Percentiles rank a stretch among this genome's conserved stretches.
Conservation (phyloP, 2,888 invertebrate genomes). For the Amiota communis region DNA sequence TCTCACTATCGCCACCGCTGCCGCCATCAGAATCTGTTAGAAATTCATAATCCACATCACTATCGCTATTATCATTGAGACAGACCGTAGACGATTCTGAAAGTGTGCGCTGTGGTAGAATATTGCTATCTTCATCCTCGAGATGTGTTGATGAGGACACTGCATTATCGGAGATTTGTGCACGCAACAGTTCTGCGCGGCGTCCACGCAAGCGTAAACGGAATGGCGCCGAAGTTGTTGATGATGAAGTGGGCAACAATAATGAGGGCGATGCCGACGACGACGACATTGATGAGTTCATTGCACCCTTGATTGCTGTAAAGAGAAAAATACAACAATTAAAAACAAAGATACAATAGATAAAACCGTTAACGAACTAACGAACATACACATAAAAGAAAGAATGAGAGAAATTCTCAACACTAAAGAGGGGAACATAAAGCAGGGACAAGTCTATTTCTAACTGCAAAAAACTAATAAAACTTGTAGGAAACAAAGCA, state of each 20-base stretch:
- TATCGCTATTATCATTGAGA: slow-evolving; percentile 33
- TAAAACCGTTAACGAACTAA: no score
- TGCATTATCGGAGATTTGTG: slow-evolving; percentile 37
- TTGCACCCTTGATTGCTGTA: slow-evolving; percentile 57
- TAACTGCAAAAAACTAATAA: no score
- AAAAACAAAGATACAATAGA: background rate
- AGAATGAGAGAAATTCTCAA: no score
- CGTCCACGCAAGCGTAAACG: slow-evolving; percentile 33
- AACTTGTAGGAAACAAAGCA: no score
- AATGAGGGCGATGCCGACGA: no score
- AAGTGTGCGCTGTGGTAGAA: slow-evolving; percentile 29
- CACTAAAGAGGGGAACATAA: no score
- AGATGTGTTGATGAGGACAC: slow-evolving; percentile 32
- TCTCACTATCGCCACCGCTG: slow-evolving; percentile 12
- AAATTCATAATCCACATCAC: slow-evolving; percentile 6
- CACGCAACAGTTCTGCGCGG: slow-evolving; percentile 18
- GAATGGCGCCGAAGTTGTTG: slow-evolving; percentile 3
- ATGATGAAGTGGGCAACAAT: slow-evolving; percentile 12
- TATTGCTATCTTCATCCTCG: slow-evolving; percentile 17
- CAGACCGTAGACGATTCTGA: background rate
- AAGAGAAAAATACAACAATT: slow-evolving; percentile 27
- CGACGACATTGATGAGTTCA: slow-evolving; percentile 43
- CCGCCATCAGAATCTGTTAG: background rate
- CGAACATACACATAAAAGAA: no score
- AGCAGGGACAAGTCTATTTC: no score